These are phyloP conservation scores for Vanessa tameamea DNA, from an alignment of 1,140 invertebrate species.

Conservation along the genomic window DNA sequence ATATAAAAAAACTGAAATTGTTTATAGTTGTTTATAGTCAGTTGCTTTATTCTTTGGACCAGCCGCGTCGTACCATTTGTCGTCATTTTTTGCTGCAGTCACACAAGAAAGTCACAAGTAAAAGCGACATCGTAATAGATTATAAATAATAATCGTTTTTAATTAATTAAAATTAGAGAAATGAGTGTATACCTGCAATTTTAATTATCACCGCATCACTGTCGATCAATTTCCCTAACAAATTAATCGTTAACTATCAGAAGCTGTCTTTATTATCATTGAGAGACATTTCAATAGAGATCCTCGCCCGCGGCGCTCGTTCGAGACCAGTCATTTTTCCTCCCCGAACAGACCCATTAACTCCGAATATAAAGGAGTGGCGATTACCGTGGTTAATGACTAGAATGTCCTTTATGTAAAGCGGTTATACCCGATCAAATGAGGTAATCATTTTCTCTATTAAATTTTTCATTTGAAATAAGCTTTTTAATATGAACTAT, in stretches of 20 bases:
- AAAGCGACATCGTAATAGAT: neutral
- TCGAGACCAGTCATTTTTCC: slow-evolving; percentile 19
- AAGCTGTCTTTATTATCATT: slow-evolving; percentile 10
- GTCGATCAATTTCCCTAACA: slow-evolving; percentile 1
- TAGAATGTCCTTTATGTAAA: slow-evolving; percentile 8
- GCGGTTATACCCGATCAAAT: neutral
- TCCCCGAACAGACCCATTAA: slow-evolving; percentile 18
- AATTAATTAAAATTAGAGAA: slow-evolving; percentile 1
- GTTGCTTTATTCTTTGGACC: no score
- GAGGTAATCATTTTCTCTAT: neutral
- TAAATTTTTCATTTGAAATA: no score
- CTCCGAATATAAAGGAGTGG: slow-evolving; percentile 1
- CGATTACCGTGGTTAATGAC: slow-evolving; percentile 16
- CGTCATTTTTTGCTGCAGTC: no score
- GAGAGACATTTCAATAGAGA: slow-evolving; percentile 20
- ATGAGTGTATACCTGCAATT: neutral
- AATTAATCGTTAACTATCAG: slow-evolving; percentile 21
- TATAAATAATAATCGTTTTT: neutral
- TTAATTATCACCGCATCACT: neutral
- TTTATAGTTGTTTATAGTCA: no score
- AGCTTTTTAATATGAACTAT: no score
- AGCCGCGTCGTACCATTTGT: no score
- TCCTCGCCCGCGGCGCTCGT: slow-evolving; percentile 11
- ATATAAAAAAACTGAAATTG: no score
- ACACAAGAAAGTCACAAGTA: neutral